Evolutionary conservation across 2,888 invertebrate genomes (phyloP).

Genomic region (Perizoma flavofasciatum): DNA sequence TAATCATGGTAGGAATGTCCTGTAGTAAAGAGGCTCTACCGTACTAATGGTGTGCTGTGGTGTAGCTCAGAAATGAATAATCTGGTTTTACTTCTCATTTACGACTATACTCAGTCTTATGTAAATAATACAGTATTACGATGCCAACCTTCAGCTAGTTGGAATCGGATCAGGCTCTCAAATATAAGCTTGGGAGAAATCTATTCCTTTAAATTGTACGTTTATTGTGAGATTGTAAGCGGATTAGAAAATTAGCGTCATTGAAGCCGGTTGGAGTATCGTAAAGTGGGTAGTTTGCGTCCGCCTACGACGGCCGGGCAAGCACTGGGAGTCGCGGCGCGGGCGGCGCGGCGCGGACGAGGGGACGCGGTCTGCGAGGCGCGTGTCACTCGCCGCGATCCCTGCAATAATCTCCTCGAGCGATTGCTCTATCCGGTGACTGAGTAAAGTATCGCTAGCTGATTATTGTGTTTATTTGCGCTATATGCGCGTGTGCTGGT

Average conservation of each 20-base stretch:
- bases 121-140: slow-evolving; percentile 34
- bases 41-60: neutral
- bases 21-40: slow-evolving; percentile 3
- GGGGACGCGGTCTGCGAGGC: slow-evolving; percentile 43
- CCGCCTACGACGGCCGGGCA: slow-evolving; percentile 37
- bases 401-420: slow-evolving; percentile 70
- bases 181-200: slow-evolving; percentile 38
- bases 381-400: slow-evolving; percentile 72
- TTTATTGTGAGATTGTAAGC: slow-evolving; percentile 54
- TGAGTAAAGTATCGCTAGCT: slow-evolving; percentile 82
- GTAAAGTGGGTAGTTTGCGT: slow-evolving; percentile 55
- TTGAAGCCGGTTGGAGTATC: slow-evolving; percentile 44
- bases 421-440: slow-evolving; percentile 82
- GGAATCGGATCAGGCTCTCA: slow-evolving; percentile 26
- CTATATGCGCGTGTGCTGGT: slow-evolving; percentile 68
- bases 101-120: slow-evolving; percentile 20
- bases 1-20: slow-evolving; percentile 3
- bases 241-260: slow-evolving; percentile 62
- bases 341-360: slow-evolving; percentile 33
- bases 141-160: slow-evolving; percentile 37
- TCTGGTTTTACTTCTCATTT: slow-evolving; percentile 17
- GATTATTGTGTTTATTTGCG: slow-evolving; percentile 83
- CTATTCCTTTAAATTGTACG: slow-evolving; percentile 43
- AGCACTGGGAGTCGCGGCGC: slow-evolving; percentile 16
- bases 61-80: slow-evolving; percentile 10